Conservation (phyloP, 2,113 vertebrate genomes). For the Poicephalus meyeri region DNA sequence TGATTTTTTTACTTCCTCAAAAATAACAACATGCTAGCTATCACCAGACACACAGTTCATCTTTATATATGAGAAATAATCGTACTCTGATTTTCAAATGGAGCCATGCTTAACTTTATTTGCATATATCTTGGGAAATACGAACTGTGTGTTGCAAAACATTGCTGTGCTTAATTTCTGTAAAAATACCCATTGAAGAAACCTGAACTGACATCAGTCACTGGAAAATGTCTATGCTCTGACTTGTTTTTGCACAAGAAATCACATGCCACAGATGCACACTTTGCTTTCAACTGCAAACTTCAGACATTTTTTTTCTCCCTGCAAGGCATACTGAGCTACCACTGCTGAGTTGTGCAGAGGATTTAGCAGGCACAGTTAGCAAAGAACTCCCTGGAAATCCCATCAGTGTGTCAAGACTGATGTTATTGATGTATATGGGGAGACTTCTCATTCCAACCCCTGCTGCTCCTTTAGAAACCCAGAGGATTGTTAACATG, state of each 20-base stretch:
- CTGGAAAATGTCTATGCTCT: background rate
- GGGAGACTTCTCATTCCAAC: slow-evolving; percentile 77
- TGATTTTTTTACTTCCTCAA: background rate
- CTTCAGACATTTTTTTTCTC: background rate
- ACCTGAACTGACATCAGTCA: background rate
- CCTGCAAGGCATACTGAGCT: slow-evolving; percentile 25
- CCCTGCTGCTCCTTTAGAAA: slow-evolving; percentile 82
- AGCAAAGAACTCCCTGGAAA: slow-evolving; percentile 68
- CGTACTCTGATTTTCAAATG: background rate
- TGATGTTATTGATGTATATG: slow-evolving; percentile 80
- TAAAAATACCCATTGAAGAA: background rate
- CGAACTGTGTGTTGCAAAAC: background rate
- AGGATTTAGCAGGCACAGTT: slow-evolving; percentile 41
- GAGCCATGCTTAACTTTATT: background rate
- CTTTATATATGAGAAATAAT: background rate
- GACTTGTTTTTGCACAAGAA: slow-evolving; percentile 37
- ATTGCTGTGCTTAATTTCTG: background rate
- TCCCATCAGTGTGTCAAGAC: slow-evolving; percentile 72
- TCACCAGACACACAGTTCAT: background rate
- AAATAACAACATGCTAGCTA: background rate
- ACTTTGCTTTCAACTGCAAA: slow-evolving; percentile 37
- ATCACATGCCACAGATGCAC: background rate
- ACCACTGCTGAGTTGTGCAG: slow-evolving; percentile 28
- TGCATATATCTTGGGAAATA: background rate
- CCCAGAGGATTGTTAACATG: slow-evolving; percentile 80